Conservation (phyloP, 1,140 invertebrate species). For the Papilio machaon region DNA sequence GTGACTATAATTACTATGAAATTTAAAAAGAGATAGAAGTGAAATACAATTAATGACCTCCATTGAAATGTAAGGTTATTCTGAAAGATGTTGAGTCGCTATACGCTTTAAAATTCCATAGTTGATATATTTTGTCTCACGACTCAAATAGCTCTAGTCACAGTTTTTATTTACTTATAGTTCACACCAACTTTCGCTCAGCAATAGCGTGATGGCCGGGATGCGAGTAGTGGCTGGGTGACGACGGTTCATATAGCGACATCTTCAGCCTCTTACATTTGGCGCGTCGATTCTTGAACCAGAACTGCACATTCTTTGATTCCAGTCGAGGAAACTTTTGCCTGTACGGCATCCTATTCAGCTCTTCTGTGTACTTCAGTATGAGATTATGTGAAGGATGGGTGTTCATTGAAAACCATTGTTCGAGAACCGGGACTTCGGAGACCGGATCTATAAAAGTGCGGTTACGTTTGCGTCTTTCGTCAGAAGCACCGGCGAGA, state of each 20-base stretch:
- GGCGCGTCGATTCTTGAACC: conserved; percentile 97
- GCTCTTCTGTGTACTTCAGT: conserved; percentile 97
- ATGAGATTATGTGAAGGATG: conserved; percentile 98
- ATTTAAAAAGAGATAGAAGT: not conserved
- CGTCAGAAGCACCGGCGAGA: conserved; percentile 87
- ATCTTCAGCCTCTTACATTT: conserved; percentile 97
- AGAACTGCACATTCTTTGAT: conserved; percentile 99
- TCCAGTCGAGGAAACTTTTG: conserved; percentile 98
- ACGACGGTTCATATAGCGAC: conserved; percentile 87
- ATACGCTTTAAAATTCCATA: not conserved
- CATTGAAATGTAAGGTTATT: not conserved
- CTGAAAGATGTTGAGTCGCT: not conserved
- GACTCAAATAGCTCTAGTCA: not conserved
- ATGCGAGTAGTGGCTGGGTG: conserved; percentile 77
- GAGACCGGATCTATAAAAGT: conserved; percentile 99
- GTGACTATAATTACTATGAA: too few relatives aligned
- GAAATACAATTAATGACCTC: not conserved
- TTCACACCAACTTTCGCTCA: conserved; percentile 75
- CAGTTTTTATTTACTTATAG: not conserved
- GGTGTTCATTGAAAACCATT: conserved; percentile 98
- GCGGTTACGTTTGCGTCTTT: conserved; percentile 95
- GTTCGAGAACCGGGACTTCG: conserved; percentile 97
- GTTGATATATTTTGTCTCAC: conserved; percentile 11
- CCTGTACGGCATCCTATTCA: conserved; percentile 96
- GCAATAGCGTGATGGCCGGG: conserved; percentile 72